A percentile compares a stretch with the other conserved stretches of the same genome.
These are phyloP conservation scores for Clarias pachynema DNA, from an alignment of 2,797 vertebrate species.

Conservation along the genomic window DNA sequence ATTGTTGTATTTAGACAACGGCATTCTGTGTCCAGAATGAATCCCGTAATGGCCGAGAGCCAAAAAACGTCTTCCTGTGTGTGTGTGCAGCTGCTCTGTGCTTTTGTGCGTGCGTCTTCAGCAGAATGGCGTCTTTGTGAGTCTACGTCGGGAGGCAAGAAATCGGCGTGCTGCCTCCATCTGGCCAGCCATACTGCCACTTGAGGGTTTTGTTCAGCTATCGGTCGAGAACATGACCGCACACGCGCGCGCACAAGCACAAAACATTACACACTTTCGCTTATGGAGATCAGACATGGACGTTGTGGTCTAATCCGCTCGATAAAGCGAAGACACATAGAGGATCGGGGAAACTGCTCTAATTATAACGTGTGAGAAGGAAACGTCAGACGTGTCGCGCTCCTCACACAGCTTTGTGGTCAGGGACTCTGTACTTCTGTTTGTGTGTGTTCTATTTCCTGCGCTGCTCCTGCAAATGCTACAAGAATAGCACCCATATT, in stretches of 20 bases:
- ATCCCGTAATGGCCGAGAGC: not conserved
- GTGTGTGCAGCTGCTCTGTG: slow-evolving; percentile 14
- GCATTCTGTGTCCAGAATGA: slow-evolving; percentile 8
- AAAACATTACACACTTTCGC: not conserved
- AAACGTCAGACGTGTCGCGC: not conserved
- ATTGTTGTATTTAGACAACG: slow-evolving; percentile 22
- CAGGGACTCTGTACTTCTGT: slow-evolving; percentile 1
- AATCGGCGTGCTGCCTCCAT: slow-evolving; percentile 47
- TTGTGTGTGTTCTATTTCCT: not conserved
- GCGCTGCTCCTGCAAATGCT: not conserved
- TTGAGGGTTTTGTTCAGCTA: slow-evolving; percentile 57
- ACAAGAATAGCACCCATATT: slow-evolving; percentile 11
- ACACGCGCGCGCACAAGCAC: not conserved
- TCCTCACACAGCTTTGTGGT: not conserved
- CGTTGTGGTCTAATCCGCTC: not conserved
- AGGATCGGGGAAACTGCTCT: not conserved
- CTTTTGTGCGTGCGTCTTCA: slow-evolving; percentile 28
- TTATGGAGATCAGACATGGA: slow-evolving; percentile 55
- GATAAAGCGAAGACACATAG: slow-evolving; percentile 1
- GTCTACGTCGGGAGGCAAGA: slow-evolving; percentile 35
- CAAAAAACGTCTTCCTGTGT: not conserved
- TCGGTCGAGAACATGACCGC: slow-evolving; percentile 28
- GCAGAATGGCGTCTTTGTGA: slow-evolving; percentile 58
- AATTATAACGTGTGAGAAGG: not conserved
- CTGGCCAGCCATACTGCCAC: slow-evolving; percentile 56